These are phyloP conservation scores for Lagria hirta DNA, from an alignment of 2,888 invertebrate genomes.

Conservation along the genomic window DNA sequence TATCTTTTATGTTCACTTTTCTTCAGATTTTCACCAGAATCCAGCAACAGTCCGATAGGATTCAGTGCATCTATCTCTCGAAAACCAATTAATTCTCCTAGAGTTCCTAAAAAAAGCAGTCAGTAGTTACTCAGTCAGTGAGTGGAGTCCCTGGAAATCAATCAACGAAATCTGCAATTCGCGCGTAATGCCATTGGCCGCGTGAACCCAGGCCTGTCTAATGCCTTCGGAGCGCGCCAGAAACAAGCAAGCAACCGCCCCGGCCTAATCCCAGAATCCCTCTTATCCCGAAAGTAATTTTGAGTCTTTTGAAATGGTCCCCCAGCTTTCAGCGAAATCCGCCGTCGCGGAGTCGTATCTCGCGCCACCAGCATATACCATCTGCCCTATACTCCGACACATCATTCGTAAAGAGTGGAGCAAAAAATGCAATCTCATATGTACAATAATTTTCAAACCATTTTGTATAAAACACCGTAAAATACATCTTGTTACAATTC, in stretches of 20 bases:
- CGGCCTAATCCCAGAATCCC: slow-evolving; percentile 64
- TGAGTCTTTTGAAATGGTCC: slow-evolving; percentile 63
- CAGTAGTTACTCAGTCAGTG: too few relatives aligned
- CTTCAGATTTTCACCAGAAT: too few relatives aligned
- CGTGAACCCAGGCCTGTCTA: slow-evolving; percentile 51
- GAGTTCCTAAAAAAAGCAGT: slow-evolving; percentile 12
- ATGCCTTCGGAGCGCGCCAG: slow-evolving; percentile 47
- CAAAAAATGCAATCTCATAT: too few relatives aligned
- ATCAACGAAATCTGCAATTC: slow-evolving; percentile 50
- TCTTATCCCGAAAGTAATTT: slow-evolving; percentile 67
- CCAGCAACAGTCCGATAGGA: slow-evolving; percentile 30
- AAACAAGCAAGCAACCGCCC: slow-evolving; percentile 51
- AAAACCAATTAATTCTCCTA: slow-evolving; percentile 43
- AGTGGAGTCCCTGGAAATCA: slow-evolving; percentile 37
- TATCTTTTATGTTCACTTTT: too few relatives aligned
- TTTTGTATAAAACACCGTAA: neutral
- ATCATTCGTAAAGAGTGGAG: slow-evolving; percentile 1
- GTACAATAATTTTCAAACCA: neutral
- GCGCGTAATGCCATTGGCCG: slow-evolving; percentile 47
- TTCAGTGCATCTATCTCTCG: too few relatives aligned
- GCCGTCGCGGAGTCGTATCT: slow-evolving; percentile 50
- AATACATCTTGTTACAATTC: neutral
- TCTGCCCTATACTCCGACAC: slow-evolving; percentile 8
- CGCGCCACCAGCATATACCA: slow-evolving; percentile 42
- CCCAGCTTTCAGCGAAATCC: slow-evolving; percentile 53